Base-by-base conservation (phyloP, 2,797 vertebrate species). In the Tiaroga cobitis region DNA sequence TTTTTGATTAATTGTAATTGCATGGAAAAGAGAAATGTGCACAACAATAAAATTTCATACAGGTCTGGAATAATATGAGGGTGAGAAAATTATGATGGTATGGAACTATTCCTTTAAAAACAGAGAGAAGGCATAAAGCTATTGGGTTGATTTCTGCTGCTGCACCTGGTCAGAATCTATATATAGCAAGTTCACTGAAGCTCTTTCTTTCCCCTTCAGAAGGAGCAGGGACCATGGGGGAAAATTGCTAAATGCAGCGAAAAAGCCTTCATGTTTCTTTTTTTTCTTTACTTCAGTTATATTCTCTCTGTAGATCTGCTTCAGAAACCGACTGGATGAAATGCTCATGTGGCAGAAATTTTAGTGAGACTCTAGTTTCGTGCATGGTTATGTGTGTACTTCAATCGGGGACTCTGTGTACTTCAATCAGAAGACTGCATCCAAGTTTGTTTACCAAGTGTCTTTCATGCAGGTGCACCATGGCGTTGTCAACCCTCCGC, bases 111-210 rank as follows among this genome's bases (percentile, higher is more conserved):
- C n/a, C 24, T n/a, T 74, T 76, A 70, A 80, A 80, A 34, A 70
- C 43, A 78, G 43, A 54, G n/a, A 32, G 49, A 72, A 61, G 54
- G 46, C 70, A 61, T 26, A 2, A 59, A 46, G 43, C 72, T 59
- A 49, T n/a, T 43, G n/a, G 34, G 61, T 1, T 74, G 39, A 26
- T 65, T 68, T 46, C 29, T 43, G 46, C 46, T 49, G 46, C 43
- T 15, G 83, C 19, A 69, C 76, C 49, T 79, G 82, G 81, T 41
- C 24, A 39, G 68, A 51, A 34, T 86, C 89, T 93, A 94, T 93
- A 90, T 92, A 92, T 94, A 94, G 92, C 69, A 77, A 21, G 70
- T 89, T 86, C 80, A 83, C 81, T 83, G 39, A 86, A 90, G 54
- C 73, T 87, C 19, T 18, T 81, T 70, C 19, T 41, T 81, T 61